A percentile compares a stretch with the other conserved stretches of the same genome.
These are phyloP conservation scores for Xylota sylvarum DNA, from an alignment of 2,888 invertebrate species.

Conservation along the genomic window DNA sequence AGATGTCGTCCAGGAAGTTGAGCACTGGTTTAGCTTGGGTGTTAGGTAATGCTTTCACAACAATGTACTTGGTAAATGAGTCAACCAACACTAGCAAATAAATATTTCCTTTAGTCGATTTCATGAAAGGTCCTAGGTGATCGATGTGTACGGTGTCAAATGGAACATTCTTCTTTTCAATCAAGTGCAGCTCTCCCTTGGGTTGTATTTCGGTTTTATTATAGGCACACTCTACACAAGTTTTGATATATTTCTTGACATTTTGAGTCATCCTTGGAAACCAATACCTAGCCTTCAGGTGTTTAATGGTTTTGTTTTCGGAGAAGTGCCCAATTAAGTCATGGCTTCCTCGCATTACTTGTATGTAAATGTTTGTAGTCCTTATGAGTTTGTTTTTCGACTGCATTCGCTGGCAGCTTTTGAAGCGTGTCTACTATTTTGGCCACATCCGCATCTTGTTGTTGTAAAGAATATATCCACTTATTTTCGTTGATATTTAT, in stretches of 20 bases:
- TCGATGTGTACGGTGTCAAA: slow-evolving; percentile 40
- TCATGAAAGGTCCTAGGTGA: slow-evolving; percentile 27
- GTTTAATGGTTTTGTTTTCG: slow-evolving; percentile 24
- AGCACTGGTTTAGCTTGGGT: too few relatives aligned
- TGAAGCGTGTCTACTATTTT: background rate
- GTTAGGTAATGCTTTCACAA: slow-evolving; percentile 12
- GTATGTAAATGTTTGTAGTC: background rate
- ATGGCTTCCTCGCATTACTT: background rate
- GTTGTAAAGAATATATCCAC: background rate
- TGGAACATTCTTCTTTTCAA: slow-evolving; percentile 23
- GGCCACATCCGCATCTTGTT: background rate
- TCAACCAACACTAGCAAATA: slow-evolving; percentile 31
- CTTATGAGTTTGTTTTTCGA: background rate
- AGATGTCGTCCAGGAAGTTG: slow-evolving; percentile 12
- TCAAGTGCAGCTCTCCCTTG: slow-evolving; percentile 29
- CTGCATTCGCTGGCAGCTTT: background rate
- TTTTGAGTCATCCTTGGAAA: slow-evolving; percentile 31
- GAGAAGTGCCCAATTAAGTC: background rate
- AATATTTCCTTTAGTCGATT: slow-evolving; percentile 43
- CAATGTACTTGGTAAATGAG: slow-evolving; percentile 26
- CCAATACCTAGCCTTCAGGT: slow-evolving; percentile 33
- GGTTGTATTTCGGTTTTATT: slow-evolving; percentile 45
- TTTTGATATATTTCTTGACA: slow-evolving; percentile 33
- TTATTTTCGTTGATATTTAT: background rate
- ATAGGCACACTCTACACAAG: slow-evolving; percentile 40